Evolutionary conservation across 1,140 invertebrate species (phyloP).

Genomic region (Ceratina calcarata): DNA sequence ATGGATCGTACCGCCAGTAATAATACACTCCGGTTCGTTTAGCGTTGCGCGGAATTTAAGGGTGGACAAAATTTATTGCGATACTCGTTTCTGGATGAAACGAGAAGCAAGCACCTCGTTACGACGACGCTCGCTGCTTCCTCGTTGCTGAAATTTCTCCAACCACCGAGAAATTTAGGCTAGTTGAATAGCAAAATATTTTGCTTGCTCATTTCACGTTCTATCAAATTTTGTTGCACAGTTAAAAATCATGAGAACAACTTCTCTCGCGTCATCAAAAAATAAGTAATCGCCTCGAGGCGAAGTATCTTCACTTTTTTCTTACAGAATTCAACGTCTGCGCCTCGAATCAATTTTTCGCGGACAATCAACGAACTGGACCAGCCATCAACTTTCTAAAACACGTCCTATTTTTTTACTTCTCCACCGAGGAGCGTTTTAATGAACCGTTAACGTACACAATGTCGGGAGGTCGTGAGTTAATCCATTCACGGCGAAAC

Average conservation of each 20-base stretch:
- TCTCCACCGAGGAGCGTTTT: not conserved
- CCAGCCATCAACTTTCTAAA: slow-evolving; percentile 9
- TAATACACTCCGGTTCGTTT: slow-evolving; percentile 17
- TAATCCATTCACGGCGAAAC: slow-evolving; percentile 16
- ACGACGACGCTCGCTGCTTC: not conserved
- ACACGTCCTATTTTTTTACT: slow-evolving; percentile 21
- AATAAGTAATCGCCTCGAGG: no score
- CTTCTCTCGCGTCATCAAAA: no score
- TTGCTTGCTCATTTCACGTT: no score
- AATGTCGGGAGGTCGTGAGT: slow-evolving; percentile 2
- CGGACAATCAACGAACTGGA: not conserved
- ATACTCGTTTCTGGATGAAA: not conserved
- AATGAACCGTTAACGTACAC: slow-evolving; percentile 8
- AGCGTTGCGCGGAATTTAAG: slow-evolving; percentile 12
- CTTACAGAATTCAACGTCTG: slow-evolving; percentile 4
- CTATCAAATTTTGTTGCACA: no score
- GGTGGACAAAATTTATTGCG: slow-evolving; percentile 20
- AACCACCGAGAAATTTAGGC: no score
- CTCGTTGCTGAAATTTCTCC: not conserved
- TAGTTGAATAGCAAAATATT: no score
- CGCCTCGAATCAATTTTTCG: slow-evolving; percentile 11
- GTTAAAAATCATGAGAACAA: no score
- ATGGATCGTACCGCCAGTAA: slow-evolving; percentile 36
- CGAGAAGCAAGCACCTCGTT: not conserved
- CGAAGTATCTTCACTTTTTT: no score